Evolutionary conservation across 2,113 vertebrate genomes (phyloP), one percentile per base, ranked within the genome.

Genomic region (Pachycephala philippinensis): DNA sequence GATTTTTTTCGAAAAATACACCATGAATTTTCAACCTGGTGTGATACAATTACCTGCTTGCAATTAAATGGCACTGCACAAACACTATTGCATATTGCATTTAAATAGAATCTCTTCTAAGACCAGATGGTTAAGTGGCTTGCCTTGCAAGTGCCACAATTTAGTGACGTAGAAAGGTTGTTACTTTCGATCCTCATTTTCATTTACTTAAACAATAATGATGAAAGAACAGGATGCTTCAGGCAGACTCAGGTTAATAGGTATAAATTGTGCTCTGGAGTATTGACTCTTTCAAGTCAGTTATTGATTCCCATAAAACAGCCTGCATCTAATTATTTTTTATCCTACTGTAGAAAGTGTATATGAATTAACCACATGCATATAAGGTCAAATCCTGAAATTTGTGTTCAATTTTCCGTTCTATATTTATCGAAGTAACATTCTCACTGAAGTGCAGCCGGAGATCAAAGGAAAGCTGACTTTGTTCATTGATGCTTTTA

Each of bases 161-260:
- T 91, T 84, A 93, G 89, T 1, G 1, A 49, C 35, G 40, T 74
- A 66, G 53, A 93, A 93, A 87, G 22, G 14, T 16, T 75, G 39
- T 53, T 95, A 47, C n/a, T 90, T 95, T 91, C 2, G 0, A 88
- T 94, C 70, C 80, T 89, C 30, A 42, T 96, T 77, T 87, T 88
- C 77, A 91, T 89, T 92, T 89, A 31, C 53, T 89, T 79, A 88
- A 84, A 84, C 69, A 94, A 69, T 76, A 90, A 91, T 59, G 65
- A 61, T 72, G 70, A 71, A 90, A 92, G 84, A 71, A 70, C 20
- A 80, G 53, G 40, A 93, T 59, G 78, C 74, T 84, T 87, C 37
- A 77, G 40, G 59, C 45, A 91, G 87, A 77, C 60, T 71, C 31
- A 15, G 72, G 81, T 87, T 86, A 95, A 95, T 59, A 77, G 30